Conservation (phyloP, 2,113 vertebrate genomes). For the Rhinoderma darwinii region DNA sequence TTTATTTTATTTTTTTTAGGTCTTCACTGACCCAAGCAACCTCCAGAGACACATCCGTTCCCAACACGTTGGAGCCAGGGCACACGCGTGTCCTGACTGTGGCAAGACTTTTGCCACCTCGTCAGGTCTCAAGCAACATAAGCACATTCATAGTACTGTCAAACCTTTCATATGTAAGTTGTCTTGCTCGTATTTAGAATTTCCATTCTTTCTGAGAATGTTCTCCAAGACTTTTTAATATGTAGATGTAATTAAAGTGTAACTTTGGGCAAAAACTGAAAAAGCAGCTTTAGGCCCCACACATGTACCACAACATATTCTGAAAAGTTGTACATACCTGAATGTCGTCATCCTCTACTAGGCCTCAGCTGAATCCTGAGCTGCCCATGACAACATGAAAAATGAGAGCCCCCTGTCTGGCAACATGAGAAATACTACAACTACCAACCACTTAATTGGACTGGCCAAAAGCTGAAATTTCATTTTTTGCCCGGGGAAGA, state of each 20-base stretch:
- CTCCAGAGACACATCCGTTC: conserved; percentile 98
- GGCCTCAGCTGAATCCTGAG: background rate
- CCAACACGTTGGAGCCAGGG: conserved; percentile 94
- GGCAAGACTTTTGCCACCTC: conserved; percentile 99
- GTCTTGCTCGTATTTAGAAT: conserved; percentile 67
- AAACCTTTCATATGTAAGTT: conserved; percentile 99
- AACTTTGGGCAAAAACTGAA: background rate
- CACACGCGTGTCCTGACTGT: conserved; percentile 97
- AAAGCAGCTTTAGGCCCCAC: too few species aligned
- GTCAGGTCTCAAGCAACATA: conserved; percentile 98
- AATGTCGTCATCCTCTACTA: too few species aligned
- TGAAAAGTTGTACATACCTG: background rate
- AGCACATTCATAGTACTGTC: conserved; percentile 99
- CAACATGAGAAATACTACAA: background rate
- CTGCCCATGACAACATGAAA: background rate
- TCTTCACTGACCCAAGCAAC: conserved; percentile 99
- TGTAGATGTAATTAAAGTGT: background rate
- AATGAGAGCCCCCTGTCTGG: background rate
- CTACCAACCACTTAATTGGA: background rate
- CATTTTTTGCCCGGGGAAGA: too few species aligned
- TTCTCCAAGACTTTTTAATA: background rate
- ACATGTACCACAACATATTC: background rate
- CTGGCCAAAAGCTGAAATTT: background rate
- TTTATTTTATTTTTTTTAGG: conserved; percentile 71
- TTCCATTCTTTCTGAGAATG: background rate